These are phyloP conservation scores for Octomys mimax DNA, from an alignment of 2,797 vertebrate genomes.

Conservation along the genomic window DNA sequence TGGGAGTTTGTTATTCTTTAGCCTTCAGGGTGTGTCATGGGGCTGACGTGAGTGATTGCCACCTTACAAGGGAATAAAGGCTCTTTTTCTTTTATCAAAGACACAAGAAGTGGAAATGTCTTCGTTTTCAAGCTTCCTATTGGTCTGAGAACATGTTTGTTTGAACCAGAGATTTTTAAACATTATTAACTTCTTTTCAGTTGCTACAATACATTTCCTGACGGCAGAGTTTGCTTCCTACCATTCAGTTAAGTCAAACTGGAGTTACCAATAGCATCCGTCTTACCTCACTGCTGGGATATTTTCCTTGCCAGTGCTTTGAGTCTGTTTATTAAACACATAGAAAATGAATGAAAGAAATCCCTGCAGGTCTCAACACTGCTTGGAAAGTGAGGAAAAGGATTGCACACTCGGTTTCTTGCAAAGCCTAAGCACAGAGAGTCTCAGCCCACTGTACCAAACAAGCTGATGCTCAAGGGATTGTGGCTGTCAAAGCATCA, in stretches of 20 bases:
- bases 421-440: slow-evolving; percentile 62
- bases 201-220: slow-evolving; percentile 84
- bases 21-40: slow-evolving; percentile 63
- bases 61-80: slow-evolving; percentile 76
- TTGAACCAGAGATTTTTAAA: slow-evolving; percentile 82
- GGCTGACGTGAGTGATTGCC: slow-evolving; percentile 39
- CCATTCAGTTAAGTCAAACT: slow-evolving; percentile 83
- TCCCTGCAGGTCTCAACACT: slow-evolving; percentile 76
- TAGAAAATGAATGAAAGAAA: slow-evolving; percentile 83
- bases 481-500: not conserved
- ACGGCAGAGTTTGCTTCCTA: slow-evolving; percentile 84
- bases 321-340: slow-evolving; percentile 86
- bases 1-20: slow-evolving; percentile 70
- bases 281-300: slow-evolving; percentile 81
- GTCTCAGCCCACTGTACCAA: not conserved
- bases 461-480: not conserved
- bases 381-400: slow-evolving; percentile 74
- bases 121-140: slow-evolving; percentile 75
- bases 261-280: slow-evolving; percentile 77
- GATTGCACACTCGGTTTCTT: slow-evolving; percentile 55
- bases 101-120: slow-evolving; percentile 79
- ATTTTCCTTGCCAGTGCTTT: slow-evolving; percentile 77
- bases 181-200: slow-evolving; percentile 72
- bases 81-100: slow-evolving; percentile 63
- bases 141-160: slow-evolving; percentile 61